These are phyloP conservation scores for Prinia subflava DNA, from an alignment of 2,113 vertebrate species.

Conservation along the genomic window DNA sequence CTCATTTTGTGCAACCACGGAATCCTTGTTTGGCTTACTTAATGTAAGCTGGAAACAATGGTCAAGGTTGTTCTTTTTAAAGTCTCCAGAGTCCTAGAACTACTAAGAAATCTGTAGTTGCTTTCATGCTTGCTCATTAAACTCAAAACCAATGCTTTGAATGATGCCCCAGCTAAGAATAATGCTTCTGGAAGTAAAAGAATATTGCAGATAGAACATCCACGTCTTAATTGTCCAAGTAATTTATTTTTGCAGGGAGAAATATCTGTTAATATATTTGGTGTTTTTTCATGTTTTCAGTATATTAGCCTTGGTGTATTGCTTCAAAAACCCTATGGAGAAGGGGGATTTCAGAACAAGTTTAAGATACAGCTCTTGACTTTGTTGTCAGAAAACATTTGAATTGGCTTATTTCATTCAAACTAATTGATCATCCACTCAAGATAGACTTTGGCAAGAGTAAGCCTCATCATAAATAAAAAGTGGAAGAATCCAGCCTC, in stretches of 20 bases:
- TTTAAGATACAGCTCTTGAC: not conserved
- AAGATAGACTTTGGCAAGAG: not conserved
- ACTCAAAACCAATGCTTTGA: not conserved
- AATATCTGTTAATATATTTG: not conserved
- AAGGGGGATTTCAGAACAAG: not conserved
- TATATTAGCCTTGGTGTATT: not conserved
- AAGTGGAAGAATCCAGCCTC: not conserved
- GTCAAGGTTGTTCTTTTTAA: not conserved
- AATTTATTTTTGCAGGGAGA: not conserved
- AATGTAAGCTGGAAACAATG: not conserved
- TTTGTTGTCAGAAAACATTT: not conserved
- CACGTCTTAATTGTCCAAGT: not conserved
- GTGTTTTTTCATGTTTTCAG: not conserved
- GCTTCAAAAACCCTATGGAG: not conserved
- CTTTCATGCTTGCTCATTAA: not conserved
- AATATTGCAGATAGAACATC: not conserved
- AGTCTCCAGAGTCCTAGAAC: not conserved
- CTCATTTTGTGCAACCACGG: not conserved
- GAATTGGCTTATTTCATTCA: not conserved
- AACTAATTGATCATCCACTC: not conserved
- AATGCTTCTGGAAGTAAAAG: not conserved
- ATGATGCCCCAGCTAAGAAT: not conserved
- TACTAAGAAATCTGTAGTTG: not conserved
- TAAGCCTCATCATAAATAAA: not conserved
- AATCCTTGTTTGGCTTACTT: not conserved